phyloP scores from a whole-genome alignment of 2,888 invertebrate genomes.

The Tricholauxania praeusta region DNA sequence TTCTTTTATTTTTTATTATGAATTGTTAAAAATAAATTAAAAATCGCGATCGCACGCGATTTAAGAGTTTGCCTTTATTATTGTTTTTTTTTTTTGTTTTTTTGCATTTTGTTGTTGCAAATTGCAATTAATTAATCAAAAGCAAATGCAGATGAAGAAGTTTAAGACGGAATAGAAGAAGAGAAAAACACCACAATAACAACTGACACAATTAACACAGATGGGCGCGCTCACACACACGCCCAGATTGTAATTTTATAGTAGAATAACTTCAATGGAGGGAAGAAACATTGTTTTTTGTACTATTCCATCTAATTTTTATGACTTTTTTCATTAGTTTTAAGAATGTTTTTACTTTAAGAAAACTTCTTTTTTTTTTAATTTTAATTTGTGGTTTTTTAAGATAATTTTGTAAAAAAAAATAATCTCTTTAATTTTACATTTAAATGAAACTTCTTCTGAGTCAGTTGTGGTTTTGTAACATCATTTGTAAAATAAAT shows the following conservation, averaged over 20 bases:
- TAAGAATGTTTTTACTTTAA: neutral
- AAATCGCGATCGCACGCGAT: conserved; percentile 25
- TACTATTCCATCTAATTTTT: no score
- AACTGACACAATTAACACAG: conserved; percentile 31
- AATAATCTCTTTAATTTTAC: neutral
- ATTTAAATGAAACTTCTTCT: no score
- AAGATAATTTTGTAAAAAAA: no score
- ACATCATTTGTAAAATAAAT: no score
- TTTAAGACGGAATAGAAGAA: neutral
- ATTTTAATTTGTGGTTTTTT: no score
- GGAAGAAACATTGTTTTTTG: no score
- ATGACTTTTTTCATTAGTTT: no score
- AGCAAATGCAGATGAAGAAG: conserved; percentile 4
- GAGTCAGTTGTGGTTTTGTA: no score
- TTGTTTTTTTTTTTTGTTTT: neutral
- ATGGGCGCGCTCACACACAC: conserved; percentile 10
- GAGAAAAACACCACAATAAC: conserved; percentile 7
- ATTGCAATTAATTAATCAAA: conserved; percentile 30
- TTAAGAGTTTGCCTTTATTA: neutral
- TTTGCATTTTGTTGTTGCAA: neutral
- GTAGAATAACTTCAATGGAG: neutral
- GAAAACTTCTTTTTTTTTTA: neutral
- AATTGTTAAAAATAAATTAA: conserved; percentile 2
- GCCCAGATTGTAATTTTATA: neutral
- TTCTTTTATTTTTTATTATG: neutral